Evolutionary conservation across 2,113 vertebrate genomes (phyloP).

Genomic region (Rhinolophus ferrumequinum): DNA sequence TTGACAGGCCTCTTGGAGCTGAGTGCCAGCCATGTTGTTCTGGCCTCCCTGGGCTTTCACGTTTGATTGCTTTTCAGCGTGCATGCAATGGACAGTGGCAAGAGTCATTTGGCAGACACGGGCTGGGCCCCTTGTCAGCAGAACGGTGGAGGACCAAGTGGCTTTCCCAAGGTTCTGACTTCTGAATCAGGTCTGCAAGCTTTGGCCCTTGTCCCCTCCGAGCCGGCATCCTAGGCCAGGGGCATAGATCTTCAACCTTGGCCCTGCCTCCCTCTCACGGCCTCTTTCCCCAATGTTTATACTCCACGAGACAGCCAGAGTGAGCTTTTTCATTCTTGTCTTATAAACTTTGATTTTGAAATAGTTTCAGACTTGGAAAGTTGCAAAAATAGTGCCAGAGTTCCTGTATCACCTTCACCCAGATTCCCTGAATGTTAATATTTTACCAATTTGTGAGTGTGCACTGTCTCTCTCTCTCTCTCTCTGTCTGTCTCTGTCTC

Average conservation of each 20-base stretch:
- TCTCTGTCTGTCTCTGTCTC: no score
- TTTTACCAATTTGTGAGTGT: neutral
- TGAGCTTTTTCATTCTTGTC: neutral
- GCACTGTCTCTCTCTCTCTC: neutral
- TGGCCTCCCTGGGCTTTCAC: neutral
- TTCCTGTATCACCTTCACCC: neutral
- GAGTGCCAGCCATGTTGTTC: neutral
- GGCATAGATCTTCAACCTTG: neutral
- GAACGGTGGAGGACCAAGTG: neutral
- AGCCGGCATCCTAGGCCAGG: neutral
- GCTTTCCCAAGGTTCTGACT: slow-evolving; percentile 27
- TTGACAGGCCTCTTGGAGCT: neutral
- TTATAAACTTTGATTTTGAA: slow-evolving; percentile 41
- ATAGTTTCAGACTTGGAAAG: slow-evolving; percentile 45
- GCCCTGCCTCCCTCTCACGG: no score
- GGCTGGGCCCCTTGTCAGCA: neutral
- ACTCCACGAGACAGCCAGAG: neutral
- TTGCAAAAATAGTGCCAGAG: neutral
- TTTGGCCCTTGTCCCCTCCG: neutral
- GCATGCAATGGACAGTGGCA: neutral
- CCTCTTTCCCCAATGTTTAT: neutral
- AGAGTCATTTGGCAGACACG: neutral
- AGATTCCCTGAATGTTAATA: neutral
- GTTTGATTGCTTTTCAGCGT: neutral
- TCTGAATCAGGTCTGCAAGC: slow-evolving; percentile 19